These are phyloP conservation scores for Rhorus exstirpatorius DNA, from an alignment of 2,888 invertebrate species.

Conservation along the genomic window DNA sequence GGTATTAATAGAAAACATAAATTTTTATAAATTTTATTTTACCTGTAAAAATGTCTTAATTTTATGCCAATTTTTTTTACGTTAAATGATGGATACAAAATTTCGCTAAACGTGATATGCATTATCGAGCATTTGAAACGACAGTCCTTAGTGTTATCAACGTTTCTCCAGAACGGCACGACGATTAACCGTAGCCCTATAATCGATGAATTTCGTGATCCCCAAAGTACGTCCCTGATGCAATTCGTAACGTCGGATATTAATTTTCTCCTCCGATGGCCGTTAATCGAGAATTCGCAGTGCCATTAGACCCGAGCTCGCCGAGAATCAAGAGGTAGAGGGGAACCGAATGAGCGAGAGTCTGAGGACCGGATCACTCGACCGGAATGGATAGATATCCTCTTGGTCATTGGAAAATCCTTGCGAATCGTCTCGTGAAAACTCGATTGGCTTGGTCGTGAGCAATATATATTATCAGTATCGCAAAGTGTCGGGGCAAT, in stretches of 20 bases:
- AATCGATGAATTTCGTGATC: slow-evolving; percentile 54
- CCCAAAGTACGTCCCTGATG: slow-evolving; percentile 65
- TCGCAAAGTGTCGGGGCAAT: slow-evolving; percentile 37
- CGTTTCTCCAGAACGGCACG: slow-evolving; percentile 43
- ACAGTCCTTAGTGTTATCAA: slow-evolving; percentile 23
- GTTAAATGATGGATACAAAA: background rate
- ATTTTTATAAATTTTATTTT: too few relatives aligned
- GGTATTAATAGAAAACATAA: too few relatives aligned
- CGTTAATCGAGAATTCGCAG: slow-evolving; percentile 70
- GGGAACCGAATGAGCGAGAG: slow-evolving; percentile 26
- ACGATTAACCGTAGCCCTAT: slow-evolving; percentile 45
- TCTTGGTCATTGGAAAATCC: slow-evolving; percentile 53
- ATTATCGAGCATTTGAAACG: background rate
- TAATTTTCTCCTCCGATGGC: slow-evolving; percentile 72
- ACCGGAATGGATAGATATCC: slow-evolving; percentile 67
- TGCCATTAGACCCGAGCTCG: slow-evolving; percentile 56
- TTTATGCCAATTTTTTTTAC: background rate
- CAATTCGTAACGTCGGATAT: slow-evolving; percentile 72
- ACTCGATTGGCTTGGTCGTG: slow-evolving; percentile 35
- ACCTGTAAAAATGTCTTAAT: too few relatives aligned
- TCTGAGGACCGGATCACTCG: slow-evolving; percentile 62
- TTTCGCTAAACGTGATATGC: background rate
- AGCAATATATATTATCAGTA: slow-evolving; percentile 22
- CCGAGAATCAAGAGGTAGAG: slow-evolving; percentile 62
- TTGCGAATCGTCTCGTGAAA: slow-evolving; percentile 54